Percentiles rank a stretch among this genome's conserved stretches.
phyloP scores from a whole-genome alignment of 2,888 invertebrate genomes.

The Sthenelais limicola region DNA sequence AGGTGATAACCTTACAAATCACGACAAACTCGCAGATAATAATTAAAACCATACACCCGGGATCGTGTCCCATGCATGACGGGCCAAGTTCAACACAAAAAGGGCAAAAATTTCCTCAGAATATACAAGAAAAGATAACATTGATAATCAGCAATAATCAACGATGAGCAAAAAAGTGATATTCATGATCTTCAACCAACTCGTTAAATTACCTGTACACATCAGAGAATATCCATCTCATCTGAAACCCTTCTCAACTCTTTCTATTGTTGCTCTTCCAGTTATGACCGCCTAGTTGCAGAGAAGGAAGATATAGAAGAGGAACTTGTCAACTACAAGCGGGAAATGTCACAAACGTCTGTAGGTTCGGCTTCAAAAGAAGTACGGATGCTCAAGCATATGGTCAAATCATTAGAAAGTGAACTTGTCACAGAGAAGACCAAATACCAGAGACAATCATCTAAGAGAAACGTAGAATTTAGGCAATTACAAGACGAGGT shows the following conservation, averaged over 20 bases:
- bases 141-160: too few species aligned
- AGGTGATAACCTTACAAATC: too few species aligned
- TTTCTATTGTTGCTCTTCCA: constrained; percentile 43
- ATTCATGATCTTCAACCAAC: too few species aligned
- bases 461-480: constrained; percentile 66
- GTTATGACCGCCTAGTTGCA: constrained; percentile 57
- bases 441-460: constrained; percentile 62
- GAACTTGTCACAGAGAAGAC: constrained; percentile 69
- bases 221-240: too few species aligned
- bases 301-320: constrained; percentile 68
- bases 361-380: constrained; percentile 64
- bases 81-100: too few species aligned
- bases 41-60: too few species aligned
- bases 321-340: constrained; percentile 61
- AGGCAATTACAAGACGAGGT: constrained; percentile 67
- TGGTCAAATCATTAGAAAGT: constrained; percentile 67
- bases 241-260: background rate
- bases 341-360: constrained; percentile 61
- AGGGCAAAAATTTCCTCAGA: too few species aligned
- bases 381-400: constrained; percentile 63
- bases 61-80: too few species aligned
- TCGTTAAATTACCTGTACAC: too few species aligned
- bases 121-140: too few species aligned
- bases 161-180: too few species aligned
- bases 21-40: too few species aligned